phyloP scores from a whole-genome alignment of 2,113 vertebrate genomes.

The Bothrops jararaca region DNA sequence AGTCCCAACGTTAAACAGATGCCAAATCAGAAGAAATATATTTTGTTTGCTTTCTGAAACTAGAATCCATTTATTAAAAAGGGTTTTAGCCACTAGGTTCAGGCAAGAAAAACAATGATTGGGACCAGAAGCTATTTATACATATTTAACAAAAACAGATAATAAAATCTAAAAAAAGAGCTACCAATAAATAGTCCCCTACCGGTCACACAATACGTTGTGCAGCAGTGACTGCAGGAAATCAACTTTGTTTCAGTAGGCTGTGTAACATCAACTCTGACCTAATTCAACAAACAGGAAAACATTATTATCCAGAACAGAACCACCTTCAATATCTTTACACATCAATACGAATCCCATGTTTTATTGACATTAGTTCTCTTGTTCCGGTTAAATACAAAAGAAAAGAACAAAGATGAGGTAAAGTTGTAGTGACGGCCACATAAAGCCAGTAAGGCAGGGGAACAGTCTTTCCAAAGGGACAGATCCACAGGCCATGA shows the following conservation, averaged over 20 bases:
- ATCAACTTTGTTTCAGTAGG: background rate
- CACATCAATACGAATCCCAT: constrained; percentile 87
- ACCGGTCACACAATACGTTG: constrained; percentile 11
- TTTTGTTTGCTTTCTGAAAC: background rate
- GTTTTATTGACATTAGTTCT: constrained; percentile 88
- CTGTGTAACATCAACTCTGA: background rate
- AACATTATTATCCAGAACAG: constrained; percentile 13
- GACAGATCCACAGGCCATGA: constrained; percentile 92
- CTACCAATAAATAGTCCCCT: background rate
- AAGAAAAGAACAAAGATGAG: constrained; percentile 88
- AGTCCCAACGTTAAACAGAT: background rate
- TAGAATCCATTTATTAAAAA: background rate
- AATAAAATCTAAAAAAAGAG: background rate
- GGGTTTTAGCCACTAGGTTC: background rate
- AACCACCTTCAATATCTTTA: constrained; percentile 56
- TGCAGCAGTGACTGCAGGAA: background rate
- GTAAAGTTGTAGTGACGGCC: constrained; percentile 86
- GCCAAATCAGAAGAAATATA: background rate
- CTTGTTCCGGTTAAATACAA: constrained; percentile 94
- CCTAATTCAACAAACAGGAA: background rate
- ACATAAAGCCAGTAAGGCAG: constrained; percentile 93
- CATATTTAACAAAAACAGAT: background rate
- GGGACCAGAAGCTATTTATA: background rate
- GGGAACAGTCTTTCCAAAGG: constrained; percentile 88
- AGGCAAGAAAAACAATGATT: background rate